phyloP scores from a whole-genome alignment of 2,113 vertebrate genomes.

The Toxostoma redivivum region DNA sequence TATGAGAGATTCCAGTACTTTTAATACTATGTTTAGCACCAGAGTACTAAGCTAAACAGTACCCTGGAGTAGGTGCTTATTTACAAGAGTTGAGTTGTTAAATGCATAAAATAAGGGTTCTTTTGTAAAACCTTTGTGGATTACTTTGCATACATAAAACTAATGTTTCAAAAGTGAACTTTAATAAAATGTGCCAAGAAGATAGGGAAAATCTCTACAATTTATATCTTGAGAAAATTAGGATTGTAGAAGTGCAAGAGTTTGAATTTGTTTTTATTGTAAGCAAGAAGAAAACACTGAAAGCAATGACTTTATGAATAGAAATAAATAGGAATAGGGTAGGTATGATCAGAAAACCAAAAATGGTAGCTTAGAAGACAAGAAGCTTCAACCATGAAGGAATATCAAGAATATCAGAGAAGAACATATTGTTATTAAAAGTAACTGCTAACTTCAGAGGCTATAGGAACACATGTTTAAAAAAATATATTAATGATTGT shows the following conservation, averaged over 20 bases:
- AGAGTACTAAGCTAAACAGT: background rate
- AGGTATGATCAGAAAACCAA: background rate
- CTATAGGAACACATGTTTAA: background rate
- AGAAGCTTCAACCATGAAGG: background rate
- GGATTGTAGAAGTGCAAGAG: background rate
- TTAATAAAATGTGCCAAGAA: background rate
- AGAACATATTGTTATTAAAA: background rate
- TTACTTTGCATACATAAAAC: background rate
- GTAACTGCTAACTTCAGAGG: background rate
- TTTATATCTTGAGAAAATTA: background rate
- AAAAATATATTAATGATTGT: background rate
- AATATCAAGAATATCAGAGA: background rate
- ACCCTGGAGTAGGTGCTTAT: background rate
- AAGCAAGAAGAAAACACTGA: background rate
- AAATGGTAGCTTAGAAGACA: background rate
- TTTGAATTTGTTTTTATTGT: background rate
- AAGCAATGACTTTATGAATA: background rate
- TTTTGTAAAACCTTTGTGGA: background rate
- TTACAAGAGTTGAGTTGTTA: background rate
- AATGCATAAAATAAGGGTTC: background rate
- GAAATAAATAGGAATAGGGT: background rate
- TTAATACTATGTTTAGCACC: background rate
- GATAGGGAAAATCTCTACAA: background rate
- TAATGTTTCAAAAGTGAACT: background rate
- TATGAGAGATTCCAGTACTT: background rate